Evolutionary conservation across 2,888 invertebrate species (phyloP), one percentile per base, ranked within the genome.

Genomic region (Cerceris rybyensis): DNA sequence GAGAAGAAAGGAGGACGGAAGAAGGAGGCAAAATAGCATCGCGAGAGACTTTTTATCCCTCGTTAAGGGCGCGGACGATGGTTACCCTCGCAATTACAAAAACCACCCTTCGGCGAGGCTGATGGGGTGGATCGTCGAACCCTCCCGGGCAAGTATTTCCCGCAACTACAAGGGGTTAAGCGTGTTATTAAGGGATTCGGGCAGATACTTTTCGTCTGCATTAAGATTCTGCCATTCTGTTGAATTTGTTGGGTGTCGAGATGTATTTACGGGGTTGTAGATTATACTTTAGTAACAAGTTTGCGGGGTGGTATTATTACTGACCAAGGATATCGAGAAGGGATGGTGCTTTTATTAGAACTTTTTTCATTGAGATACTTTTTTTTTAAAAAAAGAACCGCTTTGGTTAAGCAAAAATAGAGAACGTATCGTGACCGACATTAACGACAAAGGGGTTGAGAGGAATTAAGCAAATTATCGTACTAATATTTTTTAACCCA

Each of bases 61-160:
- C 79, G 78, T 82, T 83, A 70, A 75, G 78, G 70, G 78, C 8
- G 57, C 65, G 50, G 59, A 69, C 67, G 70, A 52, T 70, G 70
- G 82, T 67, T 69, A 74, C 71, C 81, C 81, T 84, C 79, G 84
- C 81, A 87, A 86, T 87, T 87, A 84, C 66, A 83, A 81, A 83
- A 84, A 84, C 81, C 82, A 77, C 83, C 83, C 86, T 83, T 81
- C 70, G 72, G 52, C 80, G 66, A 74, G 70, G 63, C 70, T 64
- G 75, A 70, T 69, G 60, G 75, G 81, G 67, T 57, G 61, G 54
- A 73, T 54, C 58, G 41, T 28, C 28, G 59, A 52, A 43, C 43
- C 67, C 55, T 70, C 49, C 68, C 57, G 67, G 60, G 14, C 60
- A 78, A 75, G 69, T 71, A 75, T 60, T 55, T 60, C 43, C 75